phyloP scores from a whole-genome alignment of 1,140 invertebrate genomes.

The Magallana gigas region DNA sequence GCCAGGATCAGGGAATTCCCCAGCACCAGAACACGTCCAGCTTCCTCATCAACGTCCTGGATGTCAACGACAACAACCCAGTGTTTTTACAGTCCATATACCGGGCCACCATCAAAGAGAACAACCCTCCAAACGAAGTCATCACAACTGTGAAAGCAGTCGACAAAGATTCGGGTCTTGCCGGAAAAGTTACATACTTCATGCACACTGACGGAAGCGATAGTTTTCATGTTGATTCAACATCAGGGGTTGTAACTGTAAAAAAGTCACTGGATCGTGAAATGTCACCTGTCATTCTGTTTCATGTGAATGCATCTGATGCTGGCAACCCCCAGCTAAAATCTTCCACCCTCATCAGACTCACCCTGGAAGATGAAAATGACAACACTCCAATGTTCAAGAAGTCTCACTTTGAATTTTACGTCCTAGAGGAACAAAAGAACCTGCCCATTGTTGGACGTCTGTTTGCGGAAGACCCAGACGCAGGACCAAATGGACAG shows the following conservation, averaged over 20 bases:
- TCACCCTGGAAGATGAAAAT: conserved; percentile 70
- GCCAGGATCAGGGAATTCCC: conserved; percentile 63
- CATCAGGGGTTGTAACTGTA: conserved; percentile 66
- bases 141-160: conserved; percentile 85
- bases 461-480: conserved; percentile 83
- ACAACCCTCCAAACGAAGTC: conserved; percentile 83
- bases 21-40: conserved; percentile 84
- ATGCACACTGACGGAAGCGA: conserved; percentile 61
- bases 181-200: conserved; percentile 80
- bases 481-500: conserved; percentile 72
- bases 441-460: conserved; percentile 90
- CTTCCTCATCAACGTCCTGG: conserved; percentile 86
- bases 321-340: conserved; percentile 83
- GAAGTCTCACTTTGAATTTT: conserved; percentile 79
- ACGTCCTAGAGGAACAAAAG: conserved; percentile 92
- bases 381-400: conserved; percentile 79
- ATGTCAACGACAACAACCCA: conserved; percentile 96
- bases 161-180: conserved; percentile 90
- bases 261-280: conserved; percentile 69
- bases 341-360: conserved; percentile 93
- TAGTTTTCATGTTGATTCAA: conserved; percentile 65
- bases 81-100: conserved; percentile 84
- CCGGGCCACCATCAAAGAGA: conserved; percentile 84
- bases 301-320: conserved; percentile 69
- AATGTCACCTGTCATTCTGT: conserved; percentile 61